A percentile compares a stretch with the other conserved stretches of the same genome.
Evolutionary conservation across 2,888 invertebrate species (phyloP).

Genomic region (Horisme vitalbata): DNA sequence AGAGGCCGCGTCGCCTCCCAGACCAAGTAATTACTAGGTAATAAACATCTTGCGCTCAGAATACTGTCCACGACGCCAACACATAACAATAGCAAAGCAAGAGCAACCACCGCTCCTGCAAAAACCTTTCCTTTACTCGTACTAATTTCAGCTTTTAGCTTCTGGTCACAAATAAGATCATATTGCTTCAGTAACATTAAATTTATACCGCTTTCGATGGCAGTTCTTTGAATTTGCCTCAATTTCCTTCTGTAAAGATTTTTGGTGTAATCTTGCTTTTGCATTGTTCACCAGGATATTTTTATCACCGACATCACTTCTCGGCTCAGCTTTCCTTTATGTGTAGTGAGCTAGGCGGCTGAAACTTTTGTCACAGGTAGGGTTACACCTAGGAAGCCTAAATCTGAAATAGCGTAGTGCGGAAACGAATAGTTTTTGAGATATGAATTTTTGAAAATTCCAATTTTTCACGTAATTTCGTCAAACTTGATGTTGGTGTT

Average conservation of each 20-base stretch:
- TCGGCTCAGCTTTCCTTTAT: too few species aligned
- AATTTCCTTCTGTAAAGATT: slow-evolving; percentile 32
- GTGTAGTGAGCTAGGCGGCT: too few species aligned
- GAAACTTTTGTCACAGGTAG: too few species aligned
- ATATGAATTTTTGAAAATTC: not conserved
- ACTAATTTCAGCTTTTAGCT: slow-evolving; percentile 40
- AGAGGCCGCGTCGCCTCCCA: slow-evolving; percentile 94
- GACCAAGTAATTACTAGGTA: slow-evolving; percentile 92
- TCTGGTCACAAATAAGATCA: slow-evolving; percentile 52
- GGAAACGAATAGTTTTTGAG: too few species aligned
- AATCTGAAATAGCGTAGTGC: too few species aligned
- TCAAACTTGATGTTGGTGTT: too few species aligned
- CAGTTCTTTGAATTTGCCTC: slow-evolving; percentile 52
- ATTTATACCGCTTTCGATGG: slow-evolving; percentile 54
- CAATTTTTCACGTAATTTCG: too few species aligned
- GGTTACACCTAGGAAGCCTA: too few species aligned
- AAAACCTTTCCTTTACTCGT: slow-evolving; percentile 45
- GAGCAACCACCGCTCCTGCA: slow-evolving; percentile 40
- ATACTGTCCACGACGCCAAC: slow-evolving; percentile 55
- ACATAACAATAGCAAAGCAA: slow-evolving; percentile 51
- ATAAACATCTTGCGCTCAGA: slow-evolving; percentile 86
- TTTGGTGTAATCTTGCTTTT: slow-evolving; percentile 13
- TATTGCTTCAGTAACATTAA: slow-evolving; percentile 47
- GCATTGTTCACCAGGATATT: slow-evolving; percentile 18
- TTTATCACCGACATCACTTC: not conserved